Evolutionary conservation across 1,140 invertebrate species (phyloP).

Genomic region (Heliconius hewitsoni): DNA sequence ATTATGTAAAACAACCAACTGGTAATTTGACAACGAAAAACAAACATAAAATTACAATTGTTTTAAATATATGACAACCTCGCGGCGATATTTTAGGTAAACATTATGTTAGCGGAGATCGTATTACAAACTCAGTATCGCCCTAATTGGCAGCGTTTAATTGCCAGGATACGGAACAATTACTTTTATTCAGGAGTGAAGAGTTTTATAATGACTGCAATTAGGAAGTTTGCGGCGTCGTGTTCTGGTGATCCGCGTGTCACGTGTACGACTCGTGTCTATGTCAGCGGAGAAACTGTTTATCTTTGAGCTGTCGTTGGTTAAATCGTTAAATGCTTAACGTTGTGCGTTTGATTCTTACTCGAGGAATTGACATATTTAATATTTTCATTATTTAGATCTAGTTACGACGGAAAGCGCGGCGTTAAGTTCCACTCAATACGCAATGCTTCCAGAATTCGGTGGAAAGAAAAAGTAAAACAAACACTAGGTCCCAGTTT

Average conservation of each 20-base stretch:
- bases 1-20: neutral
- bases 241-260: conserved; percentile 61
- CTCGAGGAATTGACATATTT: no score
- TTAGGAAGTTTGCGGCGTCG: conserved; percentile 62
- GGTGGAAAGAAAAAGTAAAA: no score
- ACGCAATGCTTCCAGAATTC: no score
- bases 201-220: conserved; percentile 75
- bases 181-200: conserved; percentile 73
- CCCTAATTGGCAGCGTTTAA: conserved; percentile 70
- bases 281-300: neutral
- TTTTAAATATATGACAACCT: neutral
- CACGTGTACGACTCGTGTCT: conserved; percentile 47
- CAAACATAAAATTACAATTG: neutral
- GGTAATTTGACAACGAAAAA: neutral
- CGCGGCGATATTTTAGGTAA: conserved; percentile 29
- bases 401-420: no score
- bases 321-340: neutral
- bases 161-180: conserved; percentile 72
- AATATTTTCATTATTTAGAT: no score
- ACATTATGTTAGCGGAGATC: conserved; percentile 51
- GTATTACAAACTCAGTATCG: conserved; percentile 61
- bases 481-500: no score
- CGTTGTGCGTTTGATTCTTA: no score
- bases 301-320: neutral
- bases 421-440: no score